Evolutionary conservation across 2,888 invertebrate species (phyloP), one percentile per base, ranked within the genome.

Genomic region (Microctonus hyperodae): DNA sequence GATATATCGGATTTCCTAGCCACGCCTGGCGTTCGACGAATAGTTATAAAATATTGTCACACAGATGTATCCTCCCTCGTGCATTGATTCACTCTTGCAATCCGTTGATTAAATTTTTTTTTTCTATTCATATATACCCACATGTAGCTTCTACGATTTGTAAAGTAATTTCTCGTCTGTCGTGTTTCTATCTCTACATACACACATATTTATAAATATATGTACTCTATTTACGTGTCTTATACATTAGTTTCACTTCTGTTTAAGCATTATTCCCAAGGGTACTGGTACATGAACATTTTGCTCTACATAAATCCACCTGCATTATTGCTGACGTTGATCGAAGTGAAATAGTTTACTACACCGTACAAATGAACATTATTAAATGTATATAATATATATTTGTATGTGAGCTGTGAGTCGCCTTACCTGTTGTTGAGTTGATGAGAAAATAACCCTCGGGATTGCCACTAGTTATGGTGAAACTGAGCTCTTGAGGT

Each of bases 401-500:
- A 13, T 53, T 13, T 53, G 11, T 1, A 11, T 6, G 13, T 51
- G 11, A 25, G n/a, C 44, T 44, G 7, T 44, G 16, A 16, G 16
- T 16, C 16, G 16, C 23, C 13, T 37, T 85, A 95, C 97, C 97
- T 76, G 93, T 92, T 33, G 88, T 87, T 35, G 90, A 88, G 84
- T 97, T 93, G 77, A 98, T 94, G 73, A 90, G 88, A 85, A 98
- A 98, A 80, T 94, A 92, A 55, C 94, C 93, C 83, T 95, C 94
- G 1, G 96, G 94, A 86, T 97, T 96, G 75, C 97, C 97, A 65
- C 94, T 92, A 56, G 92, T 91, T 83, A 98, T 96, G 79, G 90
- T 88, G 86, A 92, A 98, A 60, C 90, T 88, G 77, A 94, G 88
- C 74, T 85, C 86, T 78, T 90, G 89, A 75, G 86, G 86, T 56